Conservation (phyloP, 2,888 invertebrate genomes). For the Alentia gelatinosa region DNA sequence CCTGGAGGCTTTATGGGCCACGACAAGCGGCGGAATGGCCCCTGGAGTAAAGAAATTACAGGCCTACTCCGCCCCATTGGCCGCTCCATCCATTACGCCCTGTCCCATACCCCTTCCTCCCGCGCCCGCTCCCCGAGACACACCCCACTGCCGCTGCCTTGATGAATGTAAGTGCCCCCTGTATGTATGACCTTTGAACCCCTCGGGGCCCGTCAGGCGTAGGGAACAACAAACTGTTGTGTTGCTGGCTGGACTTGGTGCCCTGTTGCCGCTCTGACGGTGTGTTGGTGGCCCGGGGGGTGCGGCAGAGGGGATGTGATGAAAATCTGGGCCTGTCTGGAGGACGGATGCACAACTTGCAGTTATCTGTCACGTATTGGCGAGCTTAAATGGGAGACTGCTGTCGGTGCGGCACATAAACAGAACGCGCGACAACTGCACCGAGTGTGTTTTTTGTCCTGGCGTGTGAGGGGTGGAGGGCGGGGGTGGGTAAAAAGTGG, state of each 20-base stretch:
- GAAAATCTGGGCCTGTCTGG: not conserved
- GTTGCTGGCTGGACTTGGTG: no score
- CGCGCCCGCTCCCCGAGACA: not conserved
- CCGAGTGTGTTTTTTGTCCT: not conserved
- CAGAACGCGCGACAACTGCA: not conserved
- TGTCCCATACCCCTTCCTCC: not conserved
- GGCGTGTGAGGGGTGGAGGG: not conserved
- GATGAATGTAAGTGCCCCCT: conserved; percentile 36
- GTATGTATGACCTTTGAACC: conserved; percentile 38
- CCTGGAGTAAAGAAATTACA: not conserved
- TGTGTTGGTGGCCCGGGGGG: no score
- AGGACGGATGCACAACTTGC: not conserved
- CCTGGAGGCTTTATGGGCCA: not conserved
- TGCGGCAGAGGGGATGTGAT: not conserved
- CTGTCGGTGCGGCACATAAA: not conserved
- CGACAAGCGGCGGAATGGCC: not conserved
- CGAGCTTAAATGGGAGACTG: not conserved
- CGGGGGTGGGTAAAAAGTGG: not conserved
- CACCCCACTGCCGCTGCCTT: not conserved
- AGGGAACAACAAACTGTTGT: conserved; percentile 43
- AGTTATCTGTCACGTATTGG: conserved; percentile 12
- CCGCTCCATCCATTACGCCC: not conserved
- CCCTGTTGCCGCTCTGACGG: no score
- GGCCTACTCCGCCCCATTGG: not conserved
- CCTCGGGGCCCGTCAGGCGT: not conserved